Evolutionary conservation across 1,140 invertebrate species (phyloP).

Genomic region (Caenorhabditis inopinata): DNA sequence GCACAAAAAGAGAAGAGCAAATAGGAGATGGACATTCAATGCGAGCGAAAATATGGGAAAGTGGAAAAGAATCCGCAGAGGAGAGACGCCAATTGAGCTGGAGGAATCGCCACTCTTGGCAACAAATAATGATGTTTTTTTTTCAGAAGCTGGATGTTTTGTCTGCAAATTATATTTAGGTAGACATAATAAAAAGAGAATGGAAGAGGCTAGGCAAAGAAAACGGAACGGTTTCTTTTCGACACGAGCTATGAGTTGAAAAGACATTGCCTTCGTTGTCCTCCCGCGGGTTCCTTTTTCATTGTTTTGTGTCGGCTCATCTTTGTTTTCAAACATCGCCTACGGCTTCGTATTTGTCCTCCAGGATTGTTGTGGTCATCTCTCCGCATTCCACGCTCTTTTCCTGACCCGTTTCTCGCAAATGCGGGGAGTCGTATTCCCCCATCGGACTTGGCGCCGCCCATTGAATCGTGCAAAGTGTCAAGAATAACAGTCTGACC

Average conservation of each 20-base stretch:
- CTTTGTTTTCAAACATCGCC: constrained; percentile 21
- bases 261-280: constrained; percentile 28
- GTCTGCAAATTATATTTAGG: background rate
- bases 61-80: background rate
- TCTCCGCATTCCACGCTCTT: background rate
- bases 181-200: background rate
- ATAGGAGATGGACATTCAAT: constrained; percentile 15
- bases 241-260: constrained; percentile 28
- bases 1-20: constrained; percentile 28
- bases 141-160: constrained; percentile 1
- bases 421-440: background rate
- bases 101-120: background rate
- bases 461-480: constrained; percentile 21
- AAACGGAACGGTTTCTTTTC: constrained; percentile 14
- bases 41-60: background rate
- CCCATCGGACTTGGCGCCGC: background rate
- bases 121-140: background rate
- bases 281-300: constrained; percentile 20
- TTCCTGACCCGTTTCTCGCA: background rate
- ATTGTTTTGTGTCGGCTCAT: constrained; percentile 26
- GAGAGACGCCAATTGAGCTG: background rate
- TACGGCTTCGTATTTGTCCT: constrained; percentile 14
- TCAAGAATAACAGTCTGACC: constrained; percentile 19
- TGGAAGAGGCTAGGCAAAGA: background rate
- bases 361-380: background rate